Evolutionary conservation across 2,888 invertebrate genomes (phyloP).

Genomic region (Stenichneumon culpator): DNA sequence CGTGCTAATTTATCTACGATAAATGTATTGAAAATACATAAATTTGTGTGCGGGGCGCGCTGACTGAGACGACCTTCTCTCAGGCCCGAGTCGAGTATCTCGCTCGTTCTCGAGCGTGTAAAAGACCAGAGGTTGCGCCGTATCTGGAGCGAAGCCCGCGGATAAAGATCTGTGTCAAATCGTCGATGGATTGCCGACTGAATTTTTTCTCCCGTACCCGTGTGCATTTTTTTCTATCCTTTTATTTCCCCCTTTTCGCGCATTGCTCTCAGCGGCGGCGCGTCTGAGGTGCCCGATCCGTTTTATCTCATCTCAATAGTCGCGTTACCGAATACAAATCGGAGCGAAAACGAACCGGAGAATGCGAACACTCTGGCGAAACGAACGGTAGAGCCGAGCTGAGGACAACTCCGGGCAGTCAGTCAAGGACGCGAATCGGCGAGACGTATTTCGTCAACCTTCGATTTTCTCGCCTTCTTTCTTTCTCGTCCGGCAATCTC

Average conservation of each 20-base stretch:
- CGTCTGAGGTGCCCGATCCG: not conserved
- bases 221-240: conserved; percentile 14
- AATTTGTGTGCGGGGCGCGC: conserved; percentile 10
- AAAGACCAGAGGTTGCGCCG: conserved; percentile 71
- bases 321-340: not conserved
- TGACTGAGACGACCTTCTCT: conserved; percentile 59
- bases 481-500: conserved; percentile 24
- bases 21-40: not conserved
- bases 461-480: conserved; percentile 63
- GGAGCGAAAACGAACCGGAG: conserved; percentile 15
- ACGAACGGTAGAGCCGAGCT: conserved; percentile 33
- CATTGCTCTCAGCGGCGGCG: not conserved
- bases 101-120: conserved; percentile 63
- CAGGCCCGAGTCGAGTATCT: conserved; percentile 58
- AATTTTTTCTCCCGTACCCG: conserved; percentile 4
- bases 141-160: conserved; percentile 70
- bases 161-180: conserved; percentile 72
- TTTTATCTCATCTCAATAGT: conserved; percentile 2
- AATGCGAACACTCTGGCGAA: conserved; percentile 33
- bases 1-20: not conserved
- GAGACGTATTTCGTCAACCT: conserved; percentile 68
- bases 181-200: conserved; percentile 63
- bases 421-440: conserved; percentile 69
- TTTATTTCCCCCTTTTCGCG: conserved; percentile 4
- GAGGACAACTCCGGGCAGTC: conserved; percentile 54